Conservation (phyloP, 2,113 vertebrate species). For the Equus quagga region DNA sequence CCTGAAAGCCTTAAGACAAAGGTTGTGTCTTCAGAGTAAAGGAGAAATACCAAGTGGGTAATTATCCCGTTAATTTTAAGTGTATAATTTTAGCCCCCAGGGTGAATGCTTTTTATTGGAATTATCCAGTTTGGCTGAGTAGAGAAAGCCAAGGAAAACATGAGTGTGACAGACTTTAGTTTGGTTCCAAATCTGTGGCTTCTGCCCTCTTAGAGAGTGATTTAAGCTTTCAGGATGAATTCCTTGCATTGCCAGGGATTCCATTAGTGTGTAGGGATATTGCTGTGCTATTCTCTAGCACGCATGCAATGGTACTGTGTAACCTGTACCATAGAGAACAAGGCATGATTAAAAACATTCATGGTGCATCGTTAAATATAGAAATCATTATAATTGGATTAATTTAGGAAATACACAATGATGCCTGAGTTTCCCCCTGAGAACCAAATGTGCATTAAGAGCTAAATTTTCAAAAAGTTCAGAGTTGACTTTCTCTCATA, state of each 20-base stretch:
- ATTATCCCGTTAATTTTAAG: conserved; percentile 79
- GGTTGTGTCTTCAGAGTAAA: conserved; percentile 63
- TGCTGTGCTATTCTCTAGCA: conserved; percentile 34
- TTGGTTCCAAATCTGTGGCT: conserved; percentile 61
- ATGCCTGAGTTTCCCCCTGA: conserved; percentile 68
- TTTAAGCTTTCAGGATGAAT: conserved; percentile 42
- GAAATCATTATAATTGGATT: conserved; percentile 82
- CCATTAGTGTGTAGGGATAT: not conserved
- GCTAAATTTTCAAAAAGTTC: conserved; percentile 63
- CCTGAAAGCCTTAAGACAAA: conserved; percentile 57
- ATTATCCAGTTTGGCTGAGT: conserved; percentile 48
- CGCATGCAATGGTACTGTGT: conserved; percentile 15
- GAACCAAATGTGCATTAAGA: conserved; percentile 57
- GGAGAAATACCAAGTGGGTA: conserved; percentile 56
- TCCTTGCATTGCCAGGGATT: not conserved
- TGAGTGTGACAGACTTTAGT: not conserved
- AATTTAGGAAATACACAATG: conserved; percentile 76
- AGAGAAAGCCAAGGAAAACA: conserved; percentile 73
- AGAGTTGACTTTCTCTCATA: conserved; percentile 53
- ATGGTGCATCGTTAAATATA: conserved; percentile 77
- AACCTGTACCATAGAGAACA: conserved; percentile 51
- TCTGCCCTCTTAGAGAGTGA: conserved; percentile 59
- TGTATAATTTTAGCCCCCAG: conserved; percentile 64
- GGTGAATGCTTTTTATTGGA: conserved; percentile 60
- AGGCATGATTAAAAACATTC: conserved; percentile 76